Evolutionary conservation across 1,140 invertebrate genomes (phyloP).

Genomic region (Drosophila eugracilis): DNA sequence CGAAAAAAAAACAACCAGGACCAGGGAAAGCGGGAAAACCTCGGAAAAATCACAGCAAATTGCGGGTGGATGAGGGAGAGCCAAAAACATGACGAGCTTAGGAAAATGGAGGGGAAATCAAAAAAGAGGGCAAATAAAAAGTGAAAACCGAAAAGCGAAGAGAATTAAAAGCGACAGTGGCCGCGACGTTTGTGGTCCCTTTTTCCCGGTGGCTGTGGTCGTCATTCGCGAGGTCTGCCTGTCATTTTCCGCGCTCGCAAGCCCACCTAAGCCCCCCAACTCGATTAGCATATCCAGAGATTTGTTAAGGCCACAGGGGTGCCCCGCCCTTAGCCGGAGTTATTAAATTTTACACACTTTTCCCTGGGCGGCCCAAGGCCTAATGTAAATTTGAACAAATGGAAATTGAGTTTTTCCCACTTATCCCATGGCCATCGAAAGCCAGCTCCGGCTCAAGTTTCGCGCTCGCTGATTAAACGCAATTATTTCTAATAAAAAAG

Average conservation of each 20-base stretch:
- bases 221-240: constrained; percentile 42
- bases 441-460: constrained; percentile 14
- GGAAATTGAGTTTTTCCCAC: constrained; percentile 59
- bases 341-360: constrained; percentile 62
- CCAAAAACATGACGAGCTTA: constrained; percentile 39
- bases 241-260: constrained; percentile 21
- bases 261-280: constrained; percentile 49
- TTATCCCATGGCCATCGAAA: neutral
- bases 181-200: constrained; percentile 70
- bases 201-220: constrained; percentile 53
- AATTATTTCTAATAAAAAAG: constrained; percentile 68
- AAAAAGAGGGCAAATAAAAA: neutral
- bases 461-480: constrained; percentile 28
- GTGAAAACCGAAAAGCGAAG: constrained; percentile 52
- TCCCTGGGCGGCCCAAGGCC: constrained; percentile 32
- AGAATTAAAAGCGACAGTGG: constrained; percentile 76
- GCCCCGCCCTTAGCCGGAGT: constrained; percentile 25
- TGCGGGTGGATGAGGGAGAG: constrained; percentile 26
- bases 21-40: constrained; percentile 48
- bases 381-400: constrained; percentile 70
- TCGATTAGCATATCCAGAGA: constrained; percentile 76
- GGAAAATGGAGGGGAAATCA: constrained; percentile 16
- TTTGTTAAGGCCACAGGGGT: constrained; percentile 44
- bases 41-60: constrained; percentile 62
- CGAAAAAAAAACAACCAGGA: constrained; percentile 6